Conservation (phyloP, 2,797 vertebrate genomes). For the Eptatretus atami region DNA sequence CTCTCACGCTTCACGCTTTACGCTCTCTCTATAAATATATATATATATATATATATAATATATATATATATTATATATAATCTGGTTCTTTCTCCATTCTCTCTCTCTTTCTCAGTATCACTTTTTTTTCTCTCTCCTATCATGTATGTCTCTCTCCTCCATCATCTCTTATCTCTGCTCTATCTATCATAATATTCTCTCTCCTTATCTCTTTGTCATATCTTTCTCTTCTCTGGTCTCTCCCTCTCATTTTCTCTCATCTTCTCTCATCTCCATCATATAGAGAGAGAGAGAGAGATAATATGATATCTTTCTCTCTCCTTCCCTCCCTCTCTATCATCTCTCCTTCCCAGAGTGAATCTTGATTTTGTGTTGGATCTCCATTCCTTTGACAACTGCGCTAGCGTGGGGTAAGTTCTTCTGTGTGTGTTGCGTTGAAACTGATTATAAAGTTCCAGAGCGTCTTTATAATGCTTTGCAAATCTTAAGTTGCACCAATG, state of each 20-base stretch:
- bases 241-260: background rate
- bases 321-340: background rate
- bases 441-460: too few relatives aligned
- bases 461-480: too few relatives aligned
- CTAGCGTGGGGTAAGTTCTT: too few relatives aligned
- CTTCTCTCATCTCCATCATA: background rate
- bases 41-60: too few relatives aligned
- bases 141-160: background rate
- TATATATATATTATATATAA: background rate
- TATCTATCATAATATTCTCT: background rate
- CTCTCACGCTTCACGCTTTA: background rate
- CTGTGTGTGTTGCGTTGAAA: too few relatives aligned
- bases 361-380: too few relatives aligned
- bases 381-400: too few relatives aligned
- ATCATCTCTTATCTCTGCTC: background rate
- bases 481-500: too few relatives aligned
- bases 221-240: background rate
- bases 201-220: background rate
- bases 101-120: background rate
- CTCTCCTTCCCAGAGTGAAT: background rate
- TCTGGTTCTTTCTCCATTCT: background rate
- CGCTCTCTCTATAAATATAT: too few relatives aligned
- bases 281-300: background rate
- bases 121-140: background rate
- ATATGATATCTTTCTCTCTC: background rate